phyloP scores from a whole-genome alignment of 2,797 vertebrate genomes.

The Astyanax mexicanus region DNA sequence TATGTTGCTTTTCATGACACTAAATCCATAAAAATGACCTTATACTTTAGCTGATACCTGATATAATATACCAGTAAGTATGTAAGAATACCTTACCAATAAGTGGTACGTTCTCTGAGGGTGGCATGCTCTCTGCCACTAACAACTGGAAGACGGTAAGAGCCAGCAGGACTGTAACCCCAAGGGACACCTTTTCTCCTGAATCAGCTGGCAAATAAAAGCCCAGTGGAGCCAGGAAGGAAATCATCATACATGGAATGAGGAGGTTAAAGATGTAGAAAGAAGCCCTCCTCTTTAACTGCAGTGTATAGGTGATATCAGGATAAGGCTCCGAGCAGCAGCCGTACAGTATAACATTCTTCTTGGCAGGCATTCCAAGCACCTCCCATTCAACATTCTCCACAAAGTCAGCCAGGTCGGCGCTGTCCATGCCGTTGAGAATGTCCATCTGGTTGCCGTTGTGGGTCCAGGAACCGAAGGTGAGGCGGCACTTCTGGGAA shows the following conservation, averaged over 20 bases:
- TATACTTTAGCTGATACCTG: too few relatives aligned
- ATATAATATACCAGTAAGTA: not conserved
- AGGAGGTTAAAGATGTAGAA: constrained; percentile 93
- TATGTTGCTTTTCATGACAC: not conserved
- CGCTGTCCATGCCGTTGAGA: constrained; percentile 73
- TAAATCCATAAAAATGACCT: not conserved
- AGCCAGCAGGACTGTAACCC: constrained; percentile 90
- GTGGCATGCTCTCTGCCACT: constrained; percentile 93
- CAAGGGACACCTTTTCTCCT: constrained; percentile 90
- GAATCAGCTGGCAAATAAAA: constrained; percentile 92
- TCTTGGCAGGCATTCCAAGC: constrained; percentile 87
- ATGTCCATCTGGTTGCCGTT: constrained; percentile 91
- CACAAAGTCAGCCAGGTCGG: constrained; percentile 88
- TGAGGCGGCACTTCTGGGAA: constrained; percentile 84
- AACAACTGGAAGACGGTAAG: constrained; percentile 93
- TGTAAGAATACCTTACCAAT: constrained; percentile 81
- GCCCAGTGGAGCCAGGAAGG: constrained; percentile 88
- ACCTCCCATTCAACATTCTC: constrained; percentile 89
- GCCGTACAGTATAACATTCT: constrained; percentile 86
- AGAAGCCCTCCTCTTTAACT: constrained; percentile 85
- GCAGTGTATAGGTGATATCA: constrained; percentile 88
- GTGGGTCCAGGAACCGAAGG: constrained; percentile 93
- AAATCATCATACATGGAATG: constrained; percentile 91
- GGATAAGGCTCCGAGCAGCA: constrained; percentile 94
- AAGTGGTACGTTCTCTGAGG: constrained; percentile 88